Base-by-base conservation (phyloP, 1,140 invertebrate genomes). In the Bombus cullumanus region DNA sequence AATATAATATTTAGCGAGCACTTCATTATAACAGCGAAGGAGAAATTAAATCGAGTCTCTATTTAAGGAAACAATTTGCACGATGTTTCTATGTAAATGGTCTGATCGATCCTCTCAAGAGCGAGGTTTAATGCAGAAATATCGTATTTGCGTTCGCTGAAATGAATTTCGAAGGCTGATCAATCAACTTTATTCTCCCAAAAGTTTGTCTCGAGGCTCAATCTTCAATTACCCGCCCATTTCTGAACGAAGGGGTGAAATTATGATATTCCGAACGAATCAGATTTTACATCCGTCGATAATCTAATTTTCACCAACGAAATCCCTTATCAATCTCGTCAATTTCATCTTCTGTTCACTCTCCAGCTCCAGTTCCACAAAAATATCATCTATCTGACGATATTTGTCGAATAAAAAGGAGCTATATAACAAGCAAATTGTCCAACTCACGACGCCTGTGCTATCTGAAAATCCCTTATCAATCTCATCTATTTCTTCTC, bases 221-320 rank as follows among this genome's bases (percentile, higher is more conserved):
- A 90, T 92, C 87, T 90, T 86, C 91, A 90, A 92, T 92, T 90
- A 92, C 87, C 89, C 47, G 53, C 31, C 82, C 81, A 90, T 83
- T 73, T 68, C 78, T 15, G 53, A 43, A 18, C 57, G 25, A 37
- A 66, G 31, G 66, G 78, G 85, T 81, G 89, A 71, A 74, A 87
- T 90, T 81, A 57, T 57, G 72, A 88, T 79, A 43, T 18, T 57
- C 15, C n/a, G 41, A 47, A 72, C 31, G 9, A 77, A 86, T 83
- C 57, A 34, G 43, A 64, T 25, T 31, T 28, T 41, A 22, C 8
- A 28, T 57, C 34, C 10, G 3, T 8, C 31, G 31, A 8, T 31
- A 41, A 47, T 75, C 18, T 15, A 22, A 75, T 82, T 22, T 10
- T 39, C 25, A 22, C 66, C 59, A n/a, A 62, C 59, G 59, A 62